phyloP scores from a whole-genome alignment of 2,888 invertebrate species.

The Nomada goodeniana region DNA sequence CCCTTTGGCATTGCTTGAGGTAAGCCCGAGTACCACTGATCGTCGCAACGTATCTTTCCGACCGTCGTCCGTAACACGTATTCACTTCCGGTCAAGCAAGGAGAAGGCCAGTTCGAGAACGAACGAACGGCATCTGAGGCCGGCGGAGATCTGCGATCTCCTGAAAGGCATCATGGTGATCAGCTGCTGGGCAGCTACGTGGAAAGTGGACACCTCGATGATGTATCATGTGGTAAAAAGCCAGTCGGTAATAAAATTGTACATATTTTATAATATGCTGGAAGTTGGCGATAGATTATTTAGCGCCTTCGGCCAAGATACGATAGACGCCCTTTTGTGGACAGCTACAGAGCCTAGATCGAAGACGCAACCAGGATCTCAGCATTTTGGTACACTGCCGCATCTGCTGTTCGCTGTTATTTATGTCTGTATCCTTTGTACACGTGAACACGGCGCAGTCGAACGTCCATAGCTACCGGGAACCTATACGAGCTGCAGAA shows the following conservation, averaged over 20 bases:
- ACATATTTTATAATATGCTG: slow-evolving; percentile 99
- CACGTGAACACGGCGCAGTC: slow-evolving; percentile 6
- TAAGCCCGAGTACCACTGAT: slow-evolving; percentile 78
- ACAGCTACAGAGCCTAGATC: slow-evolving; percentile 98
- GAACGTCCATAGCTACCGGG: too few relatives aligned
- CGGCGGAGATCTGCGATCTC: slow-evolving; percentile 98
- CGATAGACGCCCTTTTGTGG: slow-evolving; percentile 99
- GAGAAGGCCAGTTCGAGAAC: slow-evolving; percentile 22
- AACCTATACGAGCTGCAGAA: too few relatives aligned
- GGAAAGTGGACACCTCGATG: slow-evolving; percentile 98
- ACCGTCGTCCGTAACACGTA: too few relatives aligned
- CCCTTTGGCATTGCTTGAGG: slow-evolving; percentile 91
- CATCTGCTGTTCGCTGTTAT: slow-evolving; percentile 96
- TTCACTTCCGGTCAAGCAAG: slow-evolving; percentile 25
- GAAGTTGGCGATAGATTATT: slow-evolving; percentile 98
- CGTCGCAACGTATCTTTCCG: too few relatives aligned
- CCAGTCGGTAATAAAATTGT: slow-evolving; percentile 99
- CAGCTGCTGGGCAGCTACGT: slow-evolving; percentile 92
- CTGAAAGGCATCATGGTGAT: slow-evolving; percentile 96
- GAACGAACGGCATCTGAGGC: slow-evolving; percentile 86
- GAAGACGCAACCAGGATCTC: slow-evolving; percentile 84
- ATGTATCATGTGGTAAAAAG: slow-evolving; percentile 98
- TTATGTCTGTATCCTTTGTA: slow-evolving; percentile 96
- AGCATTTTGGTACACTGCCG: slow-evolving; percentile 94
- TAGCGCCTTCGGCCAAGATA: slow-evolving; percentile 99